These are phyloP conservation scores for Platichthys flesus DNA, from an alignment of 2,113 vertebrate species.

Conservation along the genomic window DNA sequence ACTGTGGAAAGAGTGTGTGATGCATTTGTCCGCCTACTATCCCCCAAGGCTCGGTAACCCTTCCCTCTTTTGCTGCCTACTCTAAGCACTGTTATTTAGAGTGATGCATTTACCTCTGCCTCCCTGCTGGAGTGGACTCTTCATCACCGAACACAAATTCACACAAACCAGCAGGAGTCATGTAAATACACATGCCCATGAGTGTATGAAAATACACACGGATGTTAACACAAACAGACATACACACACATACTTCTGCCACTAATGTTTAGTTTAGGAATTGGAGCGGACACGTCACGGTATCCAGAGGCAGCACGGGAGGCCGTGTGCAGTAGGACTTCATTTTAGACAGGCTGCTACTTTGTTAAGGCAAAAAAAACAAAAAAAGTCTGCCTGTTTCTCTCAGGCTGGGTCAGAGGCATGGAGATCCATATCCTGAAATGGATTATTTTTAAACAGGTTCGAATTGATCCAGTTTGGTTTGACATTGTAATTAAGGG, in stretches of 20 bases:
- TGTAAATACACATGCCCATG: background rate
- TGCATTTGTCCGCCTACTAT: constrained; percentile 62
- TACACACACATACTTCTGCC: constrained; percentile 39
- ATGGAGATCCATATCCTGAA: background rate
- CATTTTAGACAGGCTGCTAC: constrained; percentile 35
- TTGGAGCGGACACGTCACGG: constrained; percentile 55
- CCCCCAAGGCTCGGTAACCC: constrained; percentile 48
- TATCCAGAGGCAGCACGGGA: constrained; percentile 39
- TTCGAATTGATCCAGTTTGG: too few species aligned
- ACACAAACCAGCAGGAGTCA: constrained; percentile 22
- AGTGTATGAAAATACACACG: constrained; percentile 2
- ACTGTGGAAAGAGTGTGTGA: constrained; percentile 50
- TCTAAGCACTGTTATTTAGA: constrained; percentile 75
- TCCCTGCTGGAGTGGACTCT: constrained; percentile 58
- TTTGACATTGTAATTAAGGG: too few species aligned
- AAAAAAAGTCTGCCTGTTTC: constrained; percentile 23
- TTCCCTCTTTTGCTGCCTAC: constrained; percentile 53
- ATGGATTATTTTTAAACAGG: too few species aligned
- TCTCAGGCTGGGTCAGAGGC: constrained; percentile 2
- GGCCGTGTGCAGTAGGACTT: constrained; percentile 34
- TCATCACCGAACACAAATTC: constrained; percentile 53
- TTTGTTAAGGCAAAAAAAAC: constrained; percentile 11
- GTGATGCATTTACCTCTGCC: constrained; percentile 69
- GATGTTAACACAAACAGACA: constrained; percentile 34
- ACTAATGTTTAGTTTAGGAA: constrained; percentile 56